A percentile compares a stretch with the other conserved stretches of the same genome.
phyloP scores from a whole-genome alignment of 2,797 vertebrate species.

The Schizopygopsis pylzovi region DNA sequence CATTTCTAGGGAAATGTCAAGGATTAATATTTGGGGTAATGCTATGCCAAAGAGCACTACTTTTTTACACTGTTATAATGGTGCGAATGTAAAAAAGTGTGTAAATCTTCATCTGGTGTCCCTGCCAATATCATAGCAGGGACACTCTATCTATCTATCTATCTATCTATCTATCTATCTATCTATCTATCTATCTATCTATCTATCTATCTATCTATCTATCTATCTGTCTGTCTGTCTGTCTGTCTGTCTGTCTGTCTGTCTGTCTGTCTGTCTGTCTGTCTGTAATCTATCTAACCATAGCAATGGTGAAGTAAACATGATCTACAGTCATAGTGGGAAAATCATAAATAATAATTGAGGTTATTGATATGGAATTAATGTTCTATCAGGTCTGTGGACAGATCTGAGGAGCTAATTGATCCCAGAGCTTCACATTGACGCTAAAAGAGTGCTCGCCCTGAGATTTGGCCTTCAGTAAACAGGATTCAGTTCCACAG shows the following conservation, averaged over 20 bases:
- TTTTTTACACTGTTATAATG: neutral
- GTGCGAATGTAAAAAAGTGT: neutral
- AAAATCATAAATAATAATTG: slow-evolving; percentile 67
- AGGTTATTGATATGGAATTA: slow-evolving; percentile 58
- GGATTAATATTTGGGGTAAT: slow-evolving; percentile 17
- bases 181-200: neutral
- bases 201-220: neutral
- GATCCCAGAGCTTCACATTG: slow-evolving; percentile 64
- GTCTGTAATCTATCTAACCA: neutral
- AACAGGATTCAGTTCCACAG: slow-evolving; percentile 4
- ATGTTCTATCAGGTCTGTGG: slow-evolving; percentile 53
- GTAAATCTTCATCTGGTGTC: slow-evolving; percentile 30
- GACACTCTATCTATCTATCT: neutral
- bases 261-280: neutral
- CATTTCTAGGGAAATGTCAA: neutral
- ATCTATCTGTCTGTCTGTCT: neutral
- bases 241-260: neutral
- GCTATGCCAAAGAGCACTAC: neutral
- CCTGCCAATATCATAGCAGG: slow-evolving; percentile 49
- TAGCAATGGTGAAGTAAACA: slow-evolving; percentile 13
- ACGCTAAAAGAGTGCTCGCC: slow-evolving; percentile 20
- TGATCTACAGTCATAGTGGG: slow-evolving; percentile 25
- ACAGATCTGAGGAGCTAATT: slow-evolving; percentile 58
- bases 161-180: no score
- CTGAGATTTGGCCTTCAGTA: neutral